Evolutionary conservation across 2,888 invertebrate genomes (phyloP), one percentile per base, ranked within the genome.

Genomic region (Drosophila neonasuta): DNA sequence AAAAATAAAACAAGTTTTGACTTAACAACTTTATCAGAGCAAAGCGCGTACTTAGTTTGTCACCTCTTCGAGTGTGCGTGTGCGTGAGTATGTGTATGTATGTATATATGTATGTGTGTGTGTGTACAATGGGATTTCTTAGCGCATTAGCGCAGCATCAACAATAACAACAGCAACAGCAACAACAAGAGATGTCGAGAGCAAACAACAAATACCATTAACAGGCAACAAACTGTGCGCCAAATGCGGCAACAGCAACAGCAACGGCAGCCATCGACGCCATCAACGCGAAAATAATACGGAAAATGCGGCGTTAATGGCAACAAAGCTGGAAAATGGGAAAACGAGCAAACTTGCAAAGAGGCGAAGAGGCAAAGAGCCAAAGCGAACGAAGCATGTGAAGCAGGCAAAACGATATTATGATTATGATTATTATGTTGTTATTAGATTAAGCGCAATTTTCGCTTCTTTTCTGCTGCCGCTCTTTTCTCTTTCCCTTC

Each of bases 391-490:
- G 41, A 42, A 45, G 75, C 71, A 76, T 81, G 79, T 75, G 80
- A 64, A 65, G 45, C 9, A 44, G 67, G 86, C 72, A 83, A 32
- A 86, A 79, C 77, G 85, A 84, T 87, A 77, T 87, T 87, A 89
- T 86, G 82, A 86, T 89, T 88, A 89, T 86, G 86, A 86, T 83
- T 82, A 82, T 87, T 85, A 89, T 80, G 86, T 88, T 89, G 81
- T 89, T 88, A 89, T 89, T 87, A 88, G 89, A 88, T 88, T 89
- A 89, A 86, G 80, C 86, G 79, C 77, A 88, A 88, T 87, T 88
- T 87, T 70, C 76, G 82, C 85, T 77, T 84, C 71, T 55, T 46
- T 74, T 79, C 71, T 15, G 9, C 42, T 5, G 5, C 36, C 1
- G n/a, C 36, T 36, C 74, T 57, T 72, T 56, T 56, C 32, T 41